phyloP scores from a whole-genome alignment of 2,888 invertebrate genomes.

The Agriopis leucophaearia region DNA sequence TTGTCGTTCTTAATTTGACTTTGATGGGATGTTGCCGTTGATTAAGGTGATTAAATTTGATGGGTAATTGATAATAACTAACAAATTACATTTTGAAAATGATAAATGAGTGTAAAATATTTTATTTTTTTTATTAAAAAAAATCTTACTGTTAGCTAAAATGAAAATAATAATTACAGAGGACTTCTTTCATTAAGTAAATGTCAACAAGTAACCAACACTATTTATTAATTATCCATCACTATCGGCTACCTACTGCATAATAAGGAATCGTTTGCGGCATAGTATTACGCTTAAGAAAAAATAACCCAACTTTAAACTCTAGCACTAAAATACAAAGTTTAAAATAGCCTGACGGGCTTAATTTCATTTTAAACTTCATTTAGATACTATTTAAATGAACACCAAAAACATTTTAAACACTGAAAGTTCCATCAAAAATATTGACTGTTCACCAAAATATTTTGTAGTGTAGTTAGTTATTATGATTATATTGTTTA shows the following conservation, averaged over 20 bases:
- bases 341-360: neutral
- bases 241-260: neutral
- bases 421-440: too few species aligned
- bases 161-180: neutral
- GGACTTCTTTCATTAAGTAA: neutral
- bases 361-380: neutral
- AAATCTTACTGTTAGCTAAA: too few species aligned
- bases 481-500: too few species aligned
- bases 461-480: too few species aligned
- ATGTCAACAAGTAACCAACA: neutral
- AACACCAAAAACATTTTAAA: neutral
- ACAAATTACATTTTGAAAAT: neutral
- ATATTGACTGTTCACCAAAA: too few species aligned
- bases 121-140: too few species aligned
- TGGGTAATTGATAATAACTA: neutral
- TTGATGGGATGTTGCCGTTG: constrained; percentile 9
- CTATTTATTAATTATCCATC: neutral
- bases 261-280: neutral
- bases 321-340: neutral
- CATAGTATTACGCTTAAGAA: neutral
- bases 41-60: constrained; percentile 5
- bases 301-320: neutral
- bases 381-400: neutral
- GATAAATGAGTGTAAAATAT: too few species aligned
- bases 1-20: constrained; percentile 39